These are phyloP conservation scores for Cordylochernes scorpioides DNA, from an alignment of 2,888 invertebrate genomes.

Conservation along the genomic window DNA sequence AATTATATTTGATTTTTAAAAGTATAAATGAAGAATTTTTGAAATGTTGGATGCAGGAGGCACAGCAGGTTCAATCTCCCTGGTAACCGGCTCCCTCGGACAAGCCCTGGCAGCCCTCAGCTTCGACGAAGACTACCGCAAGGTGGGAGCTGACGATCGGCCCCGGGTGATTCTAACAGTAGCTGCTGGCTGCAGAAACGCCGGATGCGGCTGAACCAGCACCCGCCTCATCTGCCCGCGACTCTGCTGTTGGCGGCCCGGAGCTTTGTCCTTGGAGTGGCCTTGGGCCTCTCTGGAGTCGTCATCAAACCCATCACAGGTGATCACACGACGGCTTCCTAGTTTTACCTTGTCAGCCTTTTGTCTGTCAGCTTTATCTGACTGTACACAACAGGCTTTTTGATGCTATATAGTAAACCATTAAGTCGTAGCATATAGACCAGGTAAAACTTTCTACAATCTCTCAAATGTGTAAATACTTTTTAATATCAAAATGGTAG, in stretches of 20 bases:
- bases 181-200: constrained; percentile 19
- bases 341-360: no score
- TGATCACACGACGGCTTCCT: no score
- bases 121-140: constrained; percentile 27
- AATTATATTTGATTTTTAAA: neutral
- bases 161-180: neutral
- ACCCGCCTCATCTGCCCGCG: constrained; percentile 22
- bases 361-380: no score
- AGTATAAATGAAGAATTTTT: neutral
- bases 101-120: constrained; percentile 24
- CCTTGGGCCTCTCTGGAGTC: constrained; percentile 48
- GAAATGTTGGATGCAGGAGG: constrained; percentile 17
- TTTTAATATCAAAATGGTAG: no score
- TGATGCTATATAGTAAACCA: no score
- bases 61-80: constrained; percentile 22
- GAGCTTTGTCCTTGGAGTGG: constrained; percentile 69
- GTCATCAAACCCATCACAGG: constrained; percentile 37
- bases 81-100: constrained; percentile 26
- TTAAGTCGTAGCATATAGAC: no score
- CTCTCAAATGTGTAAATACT: no score
- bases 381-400: no score
- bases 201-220: constrained; percentile 21
- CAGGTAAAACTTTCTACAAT: no score
- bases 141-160: constrained; percentile 17
- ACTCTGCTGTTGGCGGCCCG: constrained; percentile 34